Percentiles rank a stretch among this genome's conserved stretches.
These are phyloP conservation scores for Oasisia sp. DNA, from an alignment of 2,888 invertebrate species.

Conservation along the genomic window DNA sequence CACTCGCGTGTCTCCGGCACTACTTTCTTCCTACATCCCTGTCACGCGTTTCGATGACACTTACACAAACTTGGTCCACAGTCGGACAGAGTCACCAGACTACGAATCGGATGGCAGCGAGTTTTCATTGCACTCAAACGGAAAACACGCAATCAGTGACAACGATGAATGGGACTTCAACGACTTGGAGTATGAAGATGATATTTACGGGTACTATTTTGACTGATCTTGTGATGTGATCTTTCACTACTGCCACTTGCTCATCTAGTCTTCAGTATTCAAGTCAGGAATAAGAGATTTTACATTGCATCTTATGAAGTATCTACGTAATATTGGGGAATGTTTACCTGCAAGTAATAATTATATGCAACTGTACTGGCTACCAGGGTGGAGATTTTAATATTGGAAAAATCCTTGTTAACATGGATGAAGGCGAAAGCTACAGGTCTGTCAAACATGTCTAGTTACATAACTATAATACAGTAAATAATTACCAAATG, in stretches of 20 bases:
- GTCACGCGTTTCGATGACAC: conserved; percentile 56
- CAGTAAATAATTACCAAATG: too few species aligned
- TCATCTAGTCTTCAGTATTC: background rate
- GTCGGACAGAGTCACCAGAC: conserved; percentile 35
- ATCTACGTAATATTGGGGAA: background rate
- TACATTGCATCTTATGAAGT: background rate
- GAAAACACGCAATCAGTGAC: conserved; percentile 34
- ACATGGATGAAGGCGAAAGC: too few species aligned
- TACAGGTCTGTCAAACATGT: too few species aligned
- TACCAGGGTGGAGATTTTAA: too few species aligned
- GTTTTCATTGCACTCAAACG: conserved; percentile 46
- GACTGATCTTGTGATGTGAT: conserved; percentile 29
- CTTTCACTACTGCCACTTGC: background rate
- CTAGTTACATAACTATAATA: too few species aligned
- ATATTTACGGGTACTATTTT: conserved; percentile 59
- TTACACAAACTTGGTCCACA: conserved; percentile 55
- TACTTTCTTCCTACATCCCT: conserved; percentile 47
- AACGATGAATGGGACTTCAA: conserved; percentile 56
- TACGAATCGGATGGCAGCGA: conserved; percentile 55
- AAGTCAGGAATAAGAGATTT: background rate
- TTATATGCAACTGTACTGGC: too few species aligned
- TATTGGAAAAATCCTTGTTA: too few species aligned
- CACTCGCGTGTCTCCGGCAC: conserved; percentile 46
- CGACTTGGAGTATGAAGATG: conserved; percentile 61
- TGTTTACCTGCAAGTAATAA: too few species aligned